Evolutionary conservation across 2,888 invertebrate genomes (phyloP).

Genomic region (Aphidoletes aphidimyza): DNA sequence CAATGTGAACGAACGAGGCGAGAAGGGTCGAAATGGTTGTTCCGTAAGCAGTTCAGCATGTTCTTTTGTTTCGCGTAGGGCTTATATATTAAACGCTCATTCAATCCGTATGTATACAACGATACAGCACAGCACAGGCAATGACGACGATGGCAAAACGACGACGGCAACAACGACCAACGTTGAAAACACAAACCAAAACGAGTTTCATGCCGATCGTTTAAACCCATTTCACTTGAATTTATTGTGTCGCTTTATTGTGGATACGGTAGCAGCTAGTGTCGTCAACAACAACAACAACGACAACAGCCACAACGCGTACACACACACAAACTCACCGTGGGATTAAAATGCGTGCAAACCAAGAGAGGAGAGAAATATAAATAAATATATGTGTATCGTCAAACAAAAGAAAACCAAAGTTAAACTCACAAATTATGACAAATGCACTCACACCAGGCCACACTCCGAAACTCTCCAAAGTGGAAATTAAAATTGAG

Average conservation of each 20-base stretch:
- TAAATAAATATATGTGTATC: not conserved
- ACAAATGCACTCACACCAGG: slow-evolving; percentile 28
- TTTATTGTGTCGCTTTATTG: slow-evolving; percentile 48
- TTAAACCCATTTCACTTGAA: slow-evolving; percentile 49
- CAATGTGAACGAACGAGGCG: not conserved
- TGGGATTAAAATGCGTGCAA: not conserved
- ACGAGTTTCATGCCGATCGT: slow-evolving; percentile 31
- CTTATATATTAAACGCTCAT: slow-evolving; percentile 5
- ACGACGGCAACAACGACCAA: too few species aligned
- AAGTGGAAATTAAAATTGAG: not conserved
- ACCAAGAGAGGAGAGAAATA: not conserved
- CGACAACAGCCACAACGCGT: too few species aligned
- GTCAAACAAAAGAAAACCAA: slow-evolving; percentile 32
- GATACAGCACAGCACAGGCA: not conserved
- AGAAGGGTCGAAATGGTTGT: slow-evolving; percentile 47
- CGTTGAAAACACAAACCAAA: slow-evolving; percentile 51
- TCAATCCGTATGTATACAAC: slow-evolving; percentile 5
- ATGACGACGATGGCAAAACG: too few species aligned
- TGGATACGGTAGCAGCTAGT: slow-evolving; percentile 33
- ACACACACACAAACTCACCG: not conserved
- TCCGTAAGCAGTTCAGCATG: slow-evolving; percentile 27
- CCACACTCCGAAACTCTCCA: not conserved
- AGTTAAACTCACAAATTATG: slow-evolving; percentile 53
- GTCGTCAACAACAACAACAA: too few species aligned
- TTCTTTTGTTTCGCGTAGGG: slow-evolving; percentile 47